phyloP scores from a whole-genome alignment of 2,113 vertebrate genomes.

The Pluvianellus socialis region DNA sequence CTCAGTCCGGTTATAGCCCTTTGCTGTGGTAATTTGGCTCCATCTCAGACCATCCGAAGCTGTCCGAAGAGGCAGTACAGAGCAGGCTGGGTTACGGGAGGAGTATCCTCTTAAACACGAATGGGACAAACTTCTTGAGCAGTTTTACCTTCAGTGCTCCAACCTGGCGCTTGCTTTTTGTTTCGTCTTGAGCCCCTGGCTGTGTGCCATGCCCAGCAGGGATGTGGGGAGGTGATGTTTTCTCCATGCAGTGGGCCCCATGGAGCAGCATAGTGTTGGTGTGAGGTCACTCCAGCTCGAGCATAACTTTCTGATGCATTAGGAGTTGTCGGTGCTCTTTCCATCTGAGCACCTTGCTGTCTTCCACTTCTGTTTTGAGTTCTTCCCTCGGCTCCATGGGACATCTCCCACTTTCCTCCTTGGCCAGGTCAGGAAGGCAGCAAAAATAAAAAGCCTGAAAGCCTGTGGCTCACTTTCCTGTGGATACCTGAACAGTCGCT shows the following conservation, averaged over 20 bases:
- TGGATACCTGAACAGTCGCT: not conserved
- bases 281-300: not conserved
- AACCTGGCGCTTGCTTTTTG: not conserved
- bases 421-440: not conserved
- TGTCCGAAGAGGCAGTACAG: not conserved
- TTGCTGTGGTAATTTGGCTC: not conserved
- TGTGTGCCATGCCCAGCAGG: not conserved
- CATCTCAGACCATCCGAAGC: not conserved
- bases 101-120: not conserved
- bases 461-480: not conserved
- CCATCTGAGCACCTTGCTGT: not conserved
- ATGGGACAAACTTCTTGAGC: not conserved
- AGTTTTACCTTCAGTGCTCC: not conserved
- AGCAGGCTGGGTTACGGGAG: not conserved
- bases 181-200: not conserved
- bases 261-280: not conserved
- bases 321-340: not conserved
- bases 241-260: fast-evolving
- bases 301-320: not conserved
- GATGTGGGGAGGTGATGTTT: not conserved
- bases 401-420: not conserved
- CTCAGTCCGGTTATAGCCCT: not conserved
- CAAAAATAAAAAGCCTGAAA: not conserved
- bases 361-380: not conserved
- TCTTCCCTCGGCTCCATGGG: not conserved